phyloP scores from a whole-genome alignment of 2,113 vertebrate genomes.

The Eidolon helvum region DNA sequence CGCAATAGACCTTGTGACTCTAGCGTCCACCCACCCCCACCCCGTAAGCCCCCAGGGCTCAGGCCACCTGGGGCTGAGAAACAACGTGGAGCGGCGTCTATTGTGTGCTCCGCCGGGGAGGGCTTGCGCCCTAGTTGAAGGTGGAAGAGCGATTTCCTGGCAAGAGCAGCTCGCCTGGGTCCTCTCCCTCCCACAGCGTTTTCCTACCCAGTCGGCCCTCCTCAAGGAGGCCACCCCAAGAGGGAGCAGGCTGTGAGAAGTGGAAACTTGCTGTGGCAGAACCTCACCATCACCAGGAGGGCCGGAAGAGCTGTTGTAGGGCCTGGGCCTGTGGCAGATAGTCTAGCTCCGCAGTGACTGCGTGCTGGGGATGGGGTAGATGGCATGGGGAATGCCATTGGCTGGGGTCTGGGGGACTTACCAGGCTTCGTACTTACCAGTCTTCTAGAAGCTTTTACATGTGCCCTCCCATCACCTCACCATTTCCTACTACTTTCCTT shows the following conservation, averaged over 20 bases:
- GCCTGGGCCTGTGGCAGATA: neutral
- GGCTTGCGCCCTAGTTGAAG: neutral
- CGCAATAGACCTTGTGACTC: neutral
- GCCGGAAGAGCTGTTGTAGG: neutral
- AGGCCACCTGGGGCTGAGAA: neutral
- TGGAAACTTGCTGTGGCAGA: neutral
- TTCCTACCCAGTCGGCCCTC: neutral
- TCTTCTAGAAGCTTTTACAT: conserved; percentile 4
- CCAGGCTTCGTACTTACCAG: neutral
- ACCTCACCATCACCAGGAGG: neutral
- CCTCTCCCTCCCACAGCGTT: neutral
- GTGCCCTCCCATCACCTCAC: neutral
- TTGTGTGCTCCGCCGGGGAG: conserved; percentile 43
- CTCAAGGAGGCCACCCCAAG: neutral
- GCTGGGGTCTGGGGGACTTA: neutral
- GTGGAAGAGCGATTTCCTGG: neutral
- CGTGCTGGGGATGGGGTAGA: neutral
- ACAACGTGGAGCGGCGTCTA: neutral
- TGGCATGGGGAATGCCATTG: neutral
- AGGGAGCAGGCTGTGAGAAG: neutral
- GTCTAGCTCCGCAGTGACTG: neutral
- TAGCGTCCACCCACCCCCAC: neutral
- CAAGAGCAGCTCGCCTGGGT: neutral
- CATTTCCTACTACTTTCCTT: conserved; percentile 9
- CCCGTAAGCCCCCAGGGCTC: neutral